Evolutionary conservation across 2,797 vertebrate species (phyloP).

Genomic region (Rhincodon typus): DNA sequence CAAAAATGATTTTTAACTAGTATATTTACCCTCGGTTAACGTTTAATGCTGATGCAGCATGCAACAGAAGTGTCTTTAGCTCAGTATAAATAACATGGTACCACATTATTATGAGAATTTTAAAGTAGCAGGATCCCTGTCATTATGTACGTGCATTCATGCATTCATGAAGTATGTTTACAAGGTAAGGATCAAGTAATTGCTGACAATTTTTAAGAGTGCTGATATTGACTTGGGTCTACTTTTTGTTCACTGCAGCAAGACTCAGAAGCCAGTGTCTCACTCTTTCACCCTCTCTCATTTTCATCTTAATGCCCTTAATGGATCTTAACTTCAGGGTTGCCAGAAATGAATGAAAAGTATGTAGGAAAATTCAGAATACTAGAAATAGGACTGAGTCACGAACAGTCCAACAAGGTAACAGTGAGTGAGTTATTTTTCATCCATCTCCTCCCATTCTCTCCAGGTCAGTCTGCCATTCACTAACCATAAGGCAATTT

Average conservation of each 20-base stretch:
- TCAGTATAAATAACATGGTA: background rate
- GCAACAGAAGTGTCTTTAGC: conserved; percentile 9
- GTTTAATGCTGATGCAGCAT: conserved; percentile 1
- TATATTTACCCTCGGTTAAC: background rate
- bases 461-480: background rate
- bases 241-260: background rate
- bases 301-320: background rate
- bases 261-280: background rate
- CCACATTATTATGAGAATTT: background rate
- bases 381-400: too few relatives aligned
- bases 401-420: background rate
- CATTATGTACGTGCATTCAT: background rate
- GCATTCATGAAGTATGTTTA: background rate
- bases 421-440: background rate
- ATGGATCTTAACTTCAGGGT: background rate
- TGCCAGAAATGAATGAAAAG: background rate
- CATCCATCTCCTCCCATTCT: background rate
- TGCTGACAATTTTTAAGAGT: background rate
- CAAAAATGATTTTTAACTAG: background rate
- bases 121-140: background rate
- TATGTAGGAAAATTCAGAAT: background rate
- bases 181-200: background rate
- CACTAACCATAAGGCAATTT: background rate
- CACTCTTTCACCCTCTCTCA: background rate
- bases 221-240: too few relatives aligned